Base-by-base conservation (phyloP, 2,797 vertebrate species). In the Chromis chromis region DNA sequence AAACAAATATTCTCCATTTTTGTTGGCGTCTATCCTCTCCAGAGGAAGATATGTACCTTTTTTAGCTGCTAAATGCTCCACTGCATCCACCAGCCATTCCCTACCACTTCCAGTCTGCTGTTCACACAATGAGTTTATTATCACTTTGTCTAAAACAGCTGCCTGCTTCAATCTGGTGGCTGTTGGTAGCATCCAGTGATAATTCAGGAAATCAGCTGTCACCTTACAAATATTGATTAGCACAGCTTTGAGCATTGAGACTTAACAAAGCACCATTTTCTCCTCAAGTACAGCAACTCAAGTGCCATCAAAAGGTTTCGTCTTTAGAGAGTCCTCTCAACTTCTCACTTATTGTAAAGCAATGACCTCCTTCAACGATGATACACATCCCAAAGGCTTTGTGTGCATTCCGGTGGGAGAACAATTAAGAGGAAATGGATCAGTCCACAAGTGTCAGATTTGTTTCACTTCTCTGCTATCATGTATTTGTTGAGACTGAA, bases 261-360 rank as follows among this genome's bases (percentile, higher is more conserved):
- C 27, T 40, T 53, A 17, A 44, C n/a, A 61, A 54, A 4, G 2
- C 17, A 17, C 14, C 42, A 6, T 7, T 17, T 17, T 44, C 42
- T 17, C 14, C 17, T 42, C 63, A 54, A 65, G 24, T 42, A 21
- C 50, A 65, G 42, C 8, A 1, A 46, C 1, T 42, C 50, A 21
- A 12, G 24, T 50, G 33, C 22, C 17, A 25, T 54, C 4, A 9
- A 53, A 54, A 53, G 33, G 63, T 64, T 64, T 52, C n/a, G 31
- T 49, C 31, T 64, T 52, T n/a, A 48, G 36, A 40, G 40, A 39
- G 22, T 42, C 63, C 49, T 42, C 24, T 52, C 49, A 54, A 27
- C 24, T 40, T 42, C 24, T 6, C 7, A 39, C 0, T 65, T 65
- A 53, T 54, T 46, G 36, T 65, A 42, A 65, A 65, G 63, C 36